Conservation (phyloP, 1,140 invertebrate species). For the Tetramorium alpestre region DNA sequence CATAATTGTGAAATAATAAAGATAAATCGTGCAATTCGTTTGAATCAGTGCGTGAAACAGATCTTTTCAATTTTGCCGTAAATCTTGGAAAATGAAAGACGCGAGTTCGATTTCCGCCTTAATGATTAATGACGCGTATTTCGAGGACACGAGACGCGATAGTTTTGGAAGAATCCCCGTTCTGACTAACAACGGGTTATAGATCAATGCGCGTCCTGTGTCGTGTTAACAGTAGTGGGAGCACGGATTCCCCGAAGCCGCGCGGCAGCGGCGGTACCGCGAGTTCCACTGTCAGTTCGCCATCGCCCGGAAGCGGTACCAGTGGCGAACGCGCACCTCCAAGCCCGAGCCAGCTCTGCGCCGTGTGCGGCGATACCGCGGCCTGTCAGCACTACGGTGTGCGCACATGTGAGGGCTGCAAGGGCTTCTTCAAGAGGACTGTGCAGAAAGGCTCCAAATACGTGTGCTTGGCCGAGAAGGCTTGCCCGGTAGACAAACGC, state of each 20-base stretch:
- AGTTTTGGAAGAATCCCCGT: constrained; percentile 5
- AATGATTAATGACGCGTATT: neutral
- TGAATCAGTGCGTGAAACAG: neutral
- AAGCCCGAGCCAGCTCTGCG: constrained; percentile 95
- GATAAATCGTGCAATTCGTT: neutral
- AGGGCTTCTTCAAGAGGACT: constrained; percentile 98
- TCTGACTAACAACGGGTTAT: constrained; percentile 35
- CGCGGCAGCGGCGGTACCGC: constrained; percentile 75
- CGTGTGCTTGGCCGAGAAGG: constrained; percentile 98
- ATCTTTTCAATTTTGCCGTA: neutral
- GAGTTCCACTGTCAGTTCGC: constrained; percentile 74
- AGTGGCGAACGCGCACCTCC: constrained; percentile 88
- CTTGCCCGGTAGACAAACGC: constrained; percentile 99
- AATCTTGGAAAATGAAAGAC: neutral
- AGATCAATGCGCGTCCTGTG: constrained; percentile 50
- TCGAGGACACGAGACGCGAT: constrained; percentile 25
- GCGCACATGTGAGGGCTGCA: constrained; percentile 98
- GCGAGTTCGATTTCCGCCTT: neutral
- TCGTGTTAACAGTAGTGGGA: constrained; percentile 76
- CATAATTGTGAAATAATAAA: neutral
- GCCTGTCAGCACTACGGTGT: constrained; percentile 99
- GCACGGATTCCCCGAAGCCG: constrained; percentile 85
- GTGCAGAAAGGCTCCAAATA: constrained; percentile 99
- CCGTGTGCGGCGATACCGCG: constrained; percentile 99
- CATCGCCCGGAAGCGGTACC: constrained; percentile 79